Evolutionary conservation across 2,113 vertebrate species (phyloP).

Genomic region (Neodontobutis hainanensis): DNA sequence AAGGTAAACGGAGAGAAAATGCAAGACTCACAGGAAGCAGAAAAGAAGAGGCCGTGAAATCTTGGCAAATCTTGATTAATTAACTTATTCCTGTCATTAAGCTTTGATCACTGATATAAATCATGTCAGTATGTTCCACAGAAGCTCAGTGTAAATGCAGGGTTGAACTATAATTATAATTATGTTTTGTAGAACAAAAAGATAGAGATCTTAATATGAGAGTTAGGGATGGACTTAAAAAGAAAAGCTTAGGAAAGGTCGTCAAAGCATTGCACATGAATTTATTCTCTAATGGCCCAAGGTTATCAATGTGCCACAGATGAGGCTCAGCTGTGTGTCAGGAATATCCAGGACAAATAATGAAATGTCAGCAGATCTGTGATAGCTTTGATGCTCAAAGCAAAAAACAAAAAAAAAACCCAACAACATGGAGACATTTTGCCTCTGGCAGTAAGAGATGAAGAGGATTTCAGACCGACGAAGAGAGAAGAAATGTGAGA

Average conservation of each 20-base stretch:
- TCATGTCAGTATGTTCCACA: conserved; percentile 55
- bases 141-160: conserved; percentile 52
- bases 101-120: conserved; percentile 53
- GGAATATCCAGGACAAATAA: conserved; percentile 34
- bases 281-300: conserved; percentile 19
- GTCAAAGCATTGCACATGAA: conserved; percentile 14
- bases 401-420: not conserved
- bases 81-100: conserved; percentile 66
- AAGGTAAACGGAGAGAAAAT: conserved; percentile 13
- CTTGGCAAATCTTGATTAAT: conserved; percentile 54
- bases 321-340: conserved; percentile 45
- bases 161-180: conserved; percentile 42
- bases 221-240: conserved; percentile 18
- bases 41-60: conserved; percentile 58
- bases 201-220: conserved; percentile 38
- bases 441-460: conserved; percentile 4
- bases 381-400: conserved; percentile 48
- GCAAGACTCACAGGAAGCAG: conserved; percentile 34
- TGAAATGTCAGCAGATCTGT: conserved; percentile 62
- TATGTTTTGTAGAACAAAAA: conserved; percentile 50
- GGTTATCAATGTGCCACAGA: conserved; percentile 40
- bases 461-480: conserved; percentile 23
- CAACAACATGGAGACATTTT: conserved; percentile 46
- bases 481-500: conserved; percentile 12
- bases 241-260: conserved; percentile 3